phyloP scores from a whole-genome alignment of 2,797 vertebrate species.

The Mycteria americana region DNA sequence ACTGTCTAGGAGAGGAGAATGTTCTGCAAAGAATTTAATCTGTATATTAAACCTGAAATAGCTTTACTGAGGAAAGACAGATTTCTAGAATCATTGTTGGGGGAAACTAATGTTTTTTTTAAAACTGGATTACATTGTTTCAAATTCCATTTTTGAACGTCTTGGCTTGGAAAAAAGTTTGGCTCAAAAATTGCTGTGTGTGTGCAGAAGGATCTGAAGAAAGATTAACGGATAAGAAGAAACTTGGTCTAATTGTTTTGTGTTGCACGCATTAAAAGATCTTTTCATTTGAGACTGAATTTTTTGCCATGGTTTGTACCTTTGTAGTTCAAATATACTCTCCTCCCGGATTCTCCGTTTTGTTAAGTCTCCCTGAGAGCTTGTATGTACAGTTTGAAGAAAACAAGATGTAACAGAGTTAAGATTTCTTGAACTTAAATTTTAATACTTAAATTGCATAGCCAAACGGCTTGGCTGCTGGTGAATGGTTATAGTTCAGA shows the following conservation, averaged over 20 bases:
- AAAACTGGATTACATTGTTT: slow-evolving; percentile 3
- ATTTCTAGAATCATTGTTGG: background rate
- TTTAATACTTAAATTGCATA: background rate
- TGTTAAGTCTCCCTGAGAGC: background rate
- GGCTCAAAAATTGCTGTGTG: background rate
- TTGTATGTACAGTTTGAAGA: background rate
- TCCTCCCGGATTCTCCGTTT: background rate
- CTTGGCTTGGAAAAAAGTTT: background rate
- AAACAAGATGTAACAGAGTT: background rate
- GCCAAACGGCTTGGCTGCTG: background rate
- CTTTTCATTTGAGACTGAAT: background rate
- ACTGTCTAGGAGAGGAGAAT: background rate
- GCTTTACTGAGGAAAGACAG: background rate
- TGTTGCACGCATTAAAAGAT: background rate
- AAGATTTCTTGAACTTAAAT: background rate
- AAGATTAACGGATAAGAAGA: background rate
- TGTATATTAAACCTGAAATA: background rate
- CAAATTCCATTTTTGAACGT: background rate
- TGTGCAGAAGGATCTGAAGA: slow-evolving; percentile 1
- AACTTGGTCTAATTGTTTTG: slow-evolving; percentile 8
- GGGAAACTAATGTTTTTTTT: background rate
- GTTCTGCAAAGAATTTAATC: background rate
- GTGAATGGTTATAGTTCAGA: background rate
- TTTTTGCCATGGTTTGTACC: background rate
- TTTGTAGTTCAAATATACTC: background rate